Base-by-base conservation (phyloP, 2,888 invertebrate species). In the Torymus auratus region DNA sequence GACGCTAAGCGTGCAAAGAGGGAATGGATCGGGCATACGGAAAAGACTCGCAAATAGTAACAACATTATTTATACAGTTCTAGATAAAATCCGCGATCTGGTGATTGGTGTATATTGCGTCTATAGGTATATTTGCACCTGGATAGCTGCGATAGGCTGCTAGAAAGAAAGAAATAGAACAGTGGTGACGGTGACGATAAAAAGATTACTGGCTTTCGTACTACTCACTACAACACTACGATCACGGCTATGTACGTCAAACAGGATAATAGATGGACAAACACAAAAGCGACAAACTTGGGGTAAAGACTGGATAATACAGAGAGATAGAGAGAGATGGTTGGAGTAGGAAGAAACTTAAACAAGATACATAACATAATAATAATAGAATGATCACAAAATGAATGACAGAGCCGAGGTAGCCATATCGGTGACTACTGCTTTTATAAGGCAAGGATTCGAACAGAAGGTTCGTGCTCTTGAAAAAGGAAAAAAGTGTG, bases 61-160 rank as follows among this genome's bases (percentile, higher is more conserved):
- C 81, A 79, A 75, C 80, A 81, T 80, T 82, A 83, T 82, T 83
- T 80, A 82, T 83, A 83, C 75, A 80, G 55, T 77, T 72, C 83
- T 83, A 83, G 58, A 68, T 78, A 64, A 67, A 74, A 80, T 70
- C 69, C 77, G 80, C 64, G 77, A 87, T 88, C 88, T 88, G 89
- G 89, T 89, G 89, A 88, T 86, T 90, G 88, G 89, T 90, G 89
- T 90, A 87, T 78, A 75, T 85, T 88, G 89, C 85, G 86, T 87
- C 86, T 88, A 87, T 88, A 88, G 86, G 84, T 88, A 88, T 87
- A 87, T 88, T 90, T 90, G 90, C 90, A 91, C 90, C 90, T 90
- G 91, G 90, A 87, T 89, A 90, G 90, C 90, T 91, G 91, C 91
- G 91, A 91, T 89, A 90, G 91, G 91, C 90, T 90, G 90, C 90